Evolutionary conservation across 2,113 vertebrate genomes (phyloP).

Genomic region (Lota lota): DNA sequence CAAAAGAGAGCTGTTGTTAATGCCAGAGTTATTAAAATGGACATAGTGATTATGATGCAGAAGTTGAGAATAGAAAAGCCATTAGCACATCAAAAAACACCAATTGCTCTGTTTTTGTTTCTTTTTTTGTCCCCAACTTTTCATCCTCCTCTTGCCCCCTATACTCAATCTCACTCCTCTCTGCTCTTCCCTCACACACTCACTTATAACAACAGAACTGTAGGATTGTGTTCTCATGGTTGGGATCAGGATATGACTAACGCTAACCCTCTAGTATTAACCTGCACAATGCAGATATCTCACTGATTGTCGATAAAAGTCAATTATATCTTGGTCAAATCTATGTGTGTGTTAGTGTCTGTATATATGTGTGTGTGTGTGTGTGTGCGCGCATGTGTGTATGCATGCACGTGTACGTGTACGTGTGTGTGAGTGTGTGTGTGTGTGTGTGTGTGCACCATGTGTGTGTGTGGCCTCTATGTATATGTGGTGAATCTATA

Average conservation of each 20-base stretch:
- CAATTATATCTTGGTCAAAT: too few relatives aligned
- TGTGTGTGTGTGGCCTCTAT: not conserved
- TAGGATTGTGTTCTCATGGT: not conserved
- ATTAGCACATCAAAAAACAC: too few relatives aligned
- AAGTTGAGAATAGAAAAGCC: too few relatives aligned
- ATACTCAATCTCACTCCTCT: not conserved
- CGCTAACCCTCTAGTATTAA: not conserved
- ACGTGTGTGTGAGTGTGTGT: not conserved
- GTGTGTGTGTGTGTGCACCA: not conserved
- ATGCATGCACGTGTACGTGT: not conserved
- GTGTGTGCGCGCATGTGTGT: not conserved
- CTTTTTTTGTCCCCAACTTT: not conserved
- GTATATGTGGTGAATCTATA: too few relatives aligned
- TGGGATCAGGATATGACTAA: not conserved
- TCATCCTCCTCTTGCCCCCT: not conserved
- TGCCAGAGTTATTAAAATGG: too few relatives aligned
- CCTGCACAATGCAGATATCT: not conserved
- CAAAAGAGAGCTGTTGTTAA: too few relatives aligned
- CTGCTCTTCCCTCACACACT: too few relatives aligned
- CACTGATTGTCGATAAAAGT: not conserved
- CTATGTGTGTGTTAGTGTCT: not conserved
- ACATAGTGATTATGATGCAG: too few relatives aligned
- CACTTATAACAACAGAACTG: too few relatives aligned
- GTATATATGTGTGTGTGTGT: not conserved
- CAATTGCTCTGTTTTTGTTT: too few relatives aligned